Evolutionary conservation across 2,797 vertebrate species (phyloP).

Genomic region (Paguma larvata): DNA sequence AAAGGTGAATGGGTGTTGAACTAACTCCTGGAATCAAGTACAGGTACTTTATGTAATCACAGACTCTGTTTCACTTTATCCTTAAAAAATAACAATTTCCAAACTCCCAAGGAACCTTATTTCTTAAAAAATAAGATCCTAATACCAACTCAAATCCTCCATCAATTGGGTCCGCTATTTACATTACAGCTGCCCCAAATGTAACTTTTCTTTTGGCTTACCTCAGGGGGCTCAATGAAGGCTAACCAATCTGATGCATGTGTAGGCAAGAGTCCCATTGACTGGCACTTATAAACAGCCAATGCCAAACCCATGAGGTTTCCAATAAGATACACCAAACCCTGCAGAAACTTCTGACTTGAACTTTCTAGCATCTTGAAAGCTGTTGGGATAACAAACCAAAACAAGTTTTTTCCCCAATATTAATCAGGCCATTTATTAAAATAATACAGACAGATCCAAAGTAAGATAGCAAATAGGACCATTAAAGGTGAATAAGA

Average conservation of each 20-base stretch:
- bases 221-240: slow-evolving; percentile 97
- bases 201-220: slow-evolving; percentile 79
- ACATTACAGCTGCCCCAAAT: background rate
- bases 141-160: background rate
- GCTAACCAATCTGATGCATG: slow-evolving; percentile 99
- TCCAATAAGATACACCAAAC: slow-evolving; percentile 96
- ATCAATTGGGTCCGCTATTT: slow-evolving; percentile 27
- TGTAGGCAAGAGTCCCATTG: slow-evolving; percentile 97
- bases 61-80: slow-evolving; percentile 33
- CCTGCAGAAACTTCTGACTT: slow-evolving; percentile 97
- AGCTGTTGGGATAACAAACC: slow-evolving; percentile 86
- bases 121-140: slow-evolving; percentile 51
- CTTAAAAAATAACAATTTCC: slow-evolving; percentile 39
- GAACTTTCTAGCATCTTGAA: slow-evolving; percentile 98
- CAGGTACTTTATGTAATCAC: slow-evolving; percentile 30
- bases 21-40: background rate
- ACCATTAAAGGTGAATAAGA: slow-evolving; percentile 9
- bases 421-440: slow-evolving; percentile 22
- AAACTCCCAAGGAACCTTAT: slow-evolving; percentile 33
- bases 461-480: background rate
- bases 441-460: background rate
- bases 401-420: background rate
- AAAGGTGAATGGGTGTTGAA: background rate
- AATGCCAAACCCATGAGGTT: slow-evolving; percentile 96
- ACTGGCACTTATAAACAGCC: slow-evolving; percentile 98